phyloP scores from a whole-genome alignment of 2,888 invertebrate genomes.

The Apotomis betuletana region DNA sequence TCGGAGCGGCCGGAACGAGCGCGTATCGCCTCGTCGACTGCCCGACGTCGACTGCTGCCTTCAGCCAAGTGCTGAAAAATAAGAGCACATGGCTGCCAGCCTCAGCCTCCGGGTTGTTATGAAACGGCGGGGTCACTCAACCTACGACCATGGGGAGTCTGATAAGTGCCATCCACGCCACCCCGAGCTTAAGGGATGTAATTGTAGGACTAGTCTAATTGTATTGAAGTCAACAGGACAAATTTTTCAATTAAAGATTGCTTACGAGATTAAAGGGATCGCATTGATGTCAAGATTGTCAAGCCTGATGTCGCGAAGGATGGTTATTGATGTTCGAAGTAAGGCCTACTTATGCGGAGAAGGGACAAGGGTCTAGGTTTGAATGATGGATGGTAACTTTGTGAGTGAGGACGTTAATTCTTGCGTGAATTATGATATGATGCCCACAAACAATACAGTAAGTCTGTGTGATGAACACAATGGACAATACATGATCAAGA shows the following conservation, averaged over 20 bases:
- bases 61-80: constrained; percentile 64
- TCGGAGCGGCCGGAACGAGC: constrained; percentile 40
- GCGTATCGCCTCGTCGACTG: constrained; percentile 56
- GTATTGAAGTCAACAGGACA: constrained; percentile 33
- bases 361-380: constrained; percentile 31
- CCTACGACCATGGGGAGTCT: constrained; percentile 66
- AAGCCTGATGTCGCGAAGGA: constrained; percentile 24
- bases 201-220: constrained; percentile 52
- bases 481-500: constrained; percentile 6
- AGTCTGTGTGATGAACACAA: constrained; percentile 24
- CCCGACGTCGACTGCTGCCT: constrained; percentile 65
- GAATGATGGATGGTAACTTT: constrained; percentile 33
- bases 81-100: constrained; percentile 60
- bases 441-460: constrained; percentile 24
- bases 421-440: constrained; percentile 26
- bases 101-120: constrained; percentile 68
- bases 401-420: constrained; percentile 21
- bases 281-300: constrained; percentile 26
- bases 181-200: constrained; percentile 46
- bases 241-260: constrained; percentile 37
- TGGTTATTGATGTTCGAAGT: constrained; percentile 34
- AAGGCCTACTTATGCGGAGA: constrained; percentile 26
- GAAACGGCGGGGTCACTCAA: constrained; percentile 72
- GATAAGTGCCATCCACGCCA: constrained; percentile 38
- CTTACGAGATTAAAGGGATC: constrained; percentile 21